These are phyloP conservation scores for Antechinus flavipes DNA, from an alignment of 2,113 vertebrate species.

Conservation along the genomic window DNA sequence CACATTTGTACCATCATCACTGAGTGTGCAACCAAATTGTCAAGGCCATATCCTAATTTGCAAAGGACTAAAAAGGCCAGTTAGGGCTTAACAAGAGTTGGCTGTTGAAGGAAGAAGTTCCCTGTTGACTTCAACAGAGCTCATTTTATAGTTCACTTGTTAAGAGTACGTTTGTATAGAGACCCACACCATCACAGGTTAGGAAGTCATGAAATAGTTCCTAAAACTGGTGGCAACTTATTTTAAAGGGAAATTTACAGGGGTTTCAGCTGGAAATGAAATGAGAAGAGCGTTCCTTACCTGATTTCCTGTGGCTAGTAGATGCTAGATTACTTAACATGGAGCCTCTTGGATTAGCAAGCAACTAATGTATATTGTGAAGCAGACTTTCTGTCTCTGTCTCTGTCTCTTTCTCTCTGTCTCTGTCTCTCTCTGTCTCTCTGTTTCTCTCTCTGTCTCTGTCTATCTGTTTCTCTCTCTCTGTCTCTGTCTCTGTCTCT, in stretches of 20 bases:
- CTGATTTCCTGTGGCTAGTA: neutral
- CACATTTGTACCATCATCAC: neutral
- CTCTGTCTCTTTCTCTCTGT: too few species aligned
- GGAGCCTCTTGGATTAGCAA: conserved; percentile 25
- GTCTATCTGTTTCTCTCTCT: too few species aligned
- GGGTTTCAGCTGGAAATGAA: conserved; percentile 22
- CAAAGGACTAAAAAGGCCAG: neutral
- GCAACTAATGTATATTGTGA: neutral
- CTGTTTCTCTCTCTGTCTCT: too few species aligned
- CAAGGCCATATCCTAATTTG: neutral
- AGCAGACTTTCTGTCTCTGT: too few species aligned
- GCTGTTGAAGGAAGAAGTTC: conserved; percentile 5
- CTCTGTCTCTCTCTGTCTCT: too few species aligned
- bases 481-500: too few species aligned
- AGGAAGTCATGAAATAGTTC: conserved; percentile 38
- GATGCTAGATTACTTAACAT: conserved; percentile 18
- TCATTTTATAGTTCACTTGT: conserved; percentile 38
- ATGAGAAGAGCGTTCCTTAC: neutral
- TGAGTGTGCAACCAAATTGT: neutral
- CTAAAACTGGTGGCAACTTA: conserved; percentile 33
- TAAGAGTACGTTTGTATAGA: neutral
- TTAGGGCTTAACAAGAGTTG: conserved; percentile 32
- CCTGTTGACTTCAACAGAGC: conserved; percentile 58
- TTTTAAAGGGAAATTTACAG: conserved; percentile 16
- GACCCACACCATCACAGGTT: conserved; percentile 7